Percentiles rank a stretch among this genome's conserved stretches.
These are phyloP conservation scores for Crocidura indochinensis DNA, from an alignment of 2,797 vertebrate species.

Conservation along the genomic window DNA sequence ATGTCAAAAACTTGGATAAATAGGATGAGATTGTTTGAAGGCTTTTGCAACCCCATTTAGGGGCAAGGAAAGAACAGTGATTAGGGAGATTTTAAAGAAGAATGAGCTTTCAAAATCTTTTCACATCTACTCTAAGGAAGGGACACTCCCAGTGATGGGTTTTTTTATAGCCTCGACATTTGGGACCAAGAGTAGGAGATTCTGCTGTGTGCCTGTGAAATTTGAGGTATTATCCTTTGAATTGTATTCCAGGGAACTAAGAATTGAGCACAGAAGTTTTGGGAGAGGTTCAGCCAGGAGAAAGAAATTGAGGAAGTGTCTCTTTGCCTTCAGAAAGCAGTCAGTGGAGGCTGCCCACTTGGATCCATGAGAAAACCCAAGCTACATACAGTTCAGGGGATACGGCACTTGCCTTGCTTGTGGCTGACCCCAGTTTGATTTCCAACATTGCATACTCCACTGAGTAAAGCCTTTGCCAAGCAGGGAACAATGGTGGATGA, in stretches of 20 bases:
- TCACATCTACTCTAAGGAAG: neutral
- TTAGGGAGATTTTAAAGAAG: constrained; percentile 2
- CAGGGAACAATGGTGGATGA: neutral
- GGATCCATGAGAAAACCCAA: too few species aligned
- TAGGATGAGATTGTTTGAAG: neutral
- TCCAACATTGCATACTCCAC: too few species aligned
- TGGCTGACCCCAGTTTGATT: too few species aligned
- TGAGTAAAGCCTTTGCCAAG: neutral
- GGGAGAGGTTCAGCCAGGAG: neutral
- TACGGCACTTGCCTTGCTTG: too few species aligned
- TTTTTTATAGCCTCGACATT: neutral
- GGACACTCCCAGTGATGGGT: neutral
- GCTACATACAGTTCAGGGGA: too few species aligned
- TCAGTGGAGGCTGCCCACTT: neutral
- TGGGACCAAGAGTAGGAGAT: neutral
- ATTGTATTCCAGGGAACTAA: constrained; percentile 1
- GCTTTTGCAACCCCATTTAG: neutral
- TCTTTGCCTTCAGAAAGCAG: neutral
- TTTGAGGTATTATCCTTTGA: neutral
- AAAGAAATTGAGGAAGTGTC: neutral
- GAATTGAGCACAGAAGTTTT: neutral
- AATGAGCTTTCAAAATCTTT: constrained; percentile 33
- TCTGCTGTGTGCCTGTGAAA: neutral
- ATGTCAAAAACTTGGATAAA: constrained; percentile 32
- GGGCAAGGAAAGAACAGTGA: neutral